phyloP scores from a whole-genome alignment of 2,113 vertebrate species.

The Sebastes schlegelii region DNA sequence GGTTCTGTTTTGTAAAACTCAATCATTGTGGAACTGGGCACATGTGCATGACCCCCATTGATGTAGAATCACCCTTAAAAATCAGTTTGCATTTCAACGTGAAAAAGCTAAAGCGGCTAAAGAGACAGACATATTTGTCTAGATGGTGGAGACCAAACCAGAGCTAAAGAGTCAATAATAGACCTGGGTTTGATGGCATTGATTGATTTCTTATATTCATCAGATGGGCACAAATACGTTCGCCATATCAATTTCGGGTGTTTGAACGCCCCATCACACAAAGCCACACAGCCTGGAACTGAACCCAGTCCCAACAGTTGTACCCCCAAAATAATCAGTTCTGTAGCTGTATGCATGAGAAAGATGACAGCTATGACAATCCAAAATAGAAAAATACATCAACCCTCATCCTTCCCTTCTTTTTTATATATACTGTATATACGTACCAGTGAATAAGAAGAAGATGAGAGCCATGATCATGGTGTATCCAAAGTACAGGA shows the following conservation, averaged over 20 bases:
- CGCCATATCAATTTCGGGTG: background rate
- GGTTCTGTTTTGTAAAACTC: background rate
- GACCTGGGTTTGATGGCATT: background rate
- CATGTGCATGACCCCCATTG: too few relatives aligned
- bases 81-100: background rate
- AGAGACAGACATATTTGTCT: too few relatives aligned
- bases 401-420: background rate
- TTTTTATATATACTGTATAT: background rate
- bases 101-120: background rate
- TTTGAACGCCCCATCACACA: background rate
- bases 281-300: background rate
- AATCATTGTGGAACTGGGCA: background rate
- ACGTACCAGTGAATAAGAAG: constrained; percentile 93
- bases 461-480: constrained; percentile 98
- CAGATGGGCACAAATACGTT: background rate
- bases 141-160: too few relatives aligned
- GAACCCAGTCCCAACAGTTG: background rate
- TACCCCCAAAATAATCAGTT: background rate
- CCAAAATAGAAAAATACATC: background rate
- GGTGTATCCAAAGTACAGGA: constrained; percentile 95
- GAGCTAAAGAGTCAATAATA: background rate
- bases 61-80: background rate
- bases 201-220: too few relatives aligned
- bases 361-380: background rate
- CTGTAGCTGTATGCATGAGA: background rate